These are phyloP conservation scores for Leptinotarsa tumamoca DNA, from an alignment of 2,888 invertebrate species.

Conservation along the genomic window DNA sequence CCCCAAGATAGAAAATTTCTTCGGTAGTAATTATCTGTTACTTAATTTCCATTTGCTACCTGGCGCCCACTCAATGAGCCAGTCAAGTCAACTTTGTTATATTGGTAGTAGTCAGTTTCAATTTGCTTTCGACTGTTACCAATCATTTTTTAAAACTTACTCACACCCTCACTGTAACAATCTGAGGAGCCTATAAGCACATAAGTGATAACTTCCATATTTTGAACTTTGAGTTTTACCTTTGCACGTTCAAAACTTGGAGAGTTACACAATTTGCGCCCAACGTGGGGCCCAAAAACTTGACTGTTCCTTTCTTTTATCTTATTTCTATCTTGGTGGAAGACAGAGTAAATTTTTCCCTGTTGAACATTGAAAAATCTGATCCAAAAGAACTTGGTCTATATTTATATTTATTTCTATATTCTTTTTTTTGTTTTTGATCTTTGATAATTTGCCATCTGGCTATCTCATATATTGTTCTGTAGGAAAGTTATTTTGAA, in stretches of 20 bases:
- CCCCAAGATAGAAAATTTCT: too few species aligned
- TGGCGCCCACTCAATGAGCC: too few species aligned
- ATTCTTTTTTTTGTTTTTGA: background rate
- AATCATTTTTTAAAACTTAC: background rate
- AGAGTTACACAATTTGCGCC: background rate
- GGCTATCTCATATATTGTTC: background rate
- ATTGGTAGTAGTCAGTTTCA: background rate
- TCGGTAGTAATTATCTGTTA: too few species aligned
- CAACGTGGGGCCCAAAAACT: conserved; percentile 1
- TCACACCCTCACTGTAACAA: background rate
- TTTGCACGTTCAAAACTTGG: background rate
- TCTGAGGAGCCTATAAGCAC: background rate
- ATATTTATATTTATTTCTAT: background rate
- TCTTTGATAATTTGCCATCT: background rate
- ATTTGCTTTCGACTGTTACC: too few species aligned
- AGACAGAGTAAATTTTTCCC: background rate
- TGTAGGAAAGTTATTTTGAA: background rate
- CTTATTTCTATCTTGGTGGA: background rate
- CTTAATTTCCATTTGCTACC: background rate
- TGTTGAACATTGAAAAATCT: conserved; percentile 2
- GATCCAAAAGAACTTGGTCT: conserved; percentile 1
- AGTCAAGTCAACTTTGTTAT: too few species aligned
- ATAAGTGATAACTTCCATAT: background rate
- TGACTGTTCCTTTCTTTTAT: background rate
- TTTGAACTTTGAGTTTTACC: background rate